Evolutionary conservation across 2,888 invertebrate species (phyloP).

Genomic region (Cheilosia vernalis): DNA sequence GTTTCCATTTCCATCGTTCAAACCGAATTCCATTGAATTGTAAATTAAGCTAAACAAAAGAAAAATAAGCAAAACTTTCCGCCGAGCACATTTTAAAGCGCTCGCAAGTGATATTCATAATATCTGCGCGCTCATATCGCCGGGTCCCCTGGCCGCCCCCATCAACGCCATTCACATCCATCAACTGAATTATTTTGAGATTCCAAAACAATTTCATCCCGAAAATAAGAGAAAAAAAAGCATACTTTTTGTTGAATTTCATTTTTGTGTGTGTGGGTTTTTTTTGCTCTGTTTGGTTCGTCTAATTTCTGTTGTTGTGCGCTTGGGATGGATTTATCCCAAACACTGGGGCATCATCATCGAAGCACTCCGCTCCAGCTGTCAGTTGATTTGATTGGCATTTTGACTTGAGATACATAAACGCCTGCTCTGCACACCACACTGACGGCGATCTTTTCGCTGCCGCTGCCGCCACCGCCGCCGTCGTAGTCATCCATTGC

Average conservation of each 20-base stretch:
- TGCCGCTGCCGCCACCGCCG: slow-evolving; percentile 71
- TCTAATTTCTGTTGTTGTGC: slow-evolving; percentile 73
- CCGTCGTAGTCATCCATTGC: slow-evolving; percentile 10
- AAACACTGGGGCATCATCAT: slow-evolving; percentile 75
- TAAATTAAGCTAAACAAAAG: slow-evolving; percentile 70
- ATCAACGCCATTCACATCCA: slow-evolving; percentile 60
- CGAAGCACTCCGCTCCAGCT: slow-evolving; percentile 79
- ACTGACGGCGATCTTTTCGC: slow-evolving; percentile 73
- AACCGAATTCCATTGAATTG: slow-evolving; percentile 65
- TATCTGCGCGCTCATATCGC: slow-evolving; percentile 45
- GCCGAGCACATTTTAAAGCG: slow-evolving; percentile 58
- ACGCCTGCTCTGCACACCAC: slow-evolving; percentile 74
- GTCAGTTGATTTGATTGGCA: slow-evolving; percentile 82
- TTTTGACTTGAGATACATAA: slow-evolving; percentile 81
- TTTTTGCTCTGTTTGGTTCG: slow-evolving; percentile 43
- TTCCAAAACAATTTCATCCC: slow-evolving; percentile 71
- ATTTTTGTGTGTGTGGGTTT: slow-evolving; percentile 33
- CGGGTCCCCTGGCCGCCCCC: background rate
- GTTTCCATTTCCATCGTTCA: slow-evolving; percentile 57
- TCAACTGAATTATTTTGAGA: slow-evolving; percentile 75
- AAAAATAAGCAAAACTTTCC: slow-evolving; percentile 59
- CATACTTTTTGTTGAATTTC: slow-evolving; percentile 58
- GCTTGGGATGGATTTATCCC: slow-evolving; percentile 76
- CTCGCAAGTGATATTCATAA: slow-evolving; percentile 72
- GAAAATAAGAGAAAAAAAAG: slow-evolving; percentile 49